Percentiles rank a stretch among this genome's conserved stretches.
Evolutionary conservation across 2,888 invertebrate genomes (phyloP).

Genomic region (Meliscaeva auricollis): DNA sequence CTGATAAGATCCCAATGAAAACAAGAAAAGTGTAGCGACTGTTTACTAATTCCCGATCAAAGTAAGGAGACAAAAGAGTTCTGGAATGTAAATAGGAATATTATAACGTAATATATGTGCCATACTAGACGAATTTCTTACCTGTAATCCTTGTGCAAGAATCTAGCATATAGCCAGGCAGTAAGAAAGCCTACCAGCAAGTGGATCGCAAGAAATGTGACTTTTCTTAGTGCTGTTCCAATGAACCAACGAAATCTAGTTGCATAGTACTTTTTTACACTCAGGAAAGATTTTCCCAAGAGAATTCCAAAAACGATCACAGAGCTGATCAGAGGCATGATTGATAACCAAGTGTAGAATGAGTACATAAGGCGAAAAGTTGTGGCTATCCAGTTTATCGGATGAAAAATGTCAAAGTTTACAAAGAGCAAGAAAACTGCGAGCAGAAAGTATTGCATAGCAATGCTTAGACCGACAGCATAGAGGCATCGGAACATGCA

Average conservation of each 20-base stretch:
- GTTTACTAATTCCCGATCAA: slow-evolving; percentile 85
- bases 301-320: slow-evolving; percentile 90
- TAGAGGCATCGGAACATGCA: slow-evolving; percentile 81
- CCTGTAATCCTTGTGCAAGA: slow-evolving; percentile 87
- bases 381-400: slow-evolving; percentile 87
- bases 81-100: slow-evolving; percentile 2
- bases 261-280: slow-evolving; percentile 86
- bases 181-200: slow-evolving; percentile 88
- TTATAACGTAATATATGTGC: too few relatives aligned
- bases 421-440: slow-evolving; percentile 85
- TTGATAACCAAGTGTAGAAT: slow-evolving; percentile 87
- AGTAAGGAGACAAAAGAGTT: slow-evolving; percentile 56
- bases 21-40: slow-evolving; percentile 89
- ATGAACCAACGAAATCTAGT: slow-evolving; percentile 89
- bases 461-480: slow-evolving; percentile 87
- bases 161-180: slow-evolving; percentile 88
- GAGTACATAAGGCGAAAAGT: slow-evolving; percentile 86
- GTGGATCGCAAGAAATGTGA: slow-evolving; percentile 85
- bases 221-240: slow-evolving; percentile 87
- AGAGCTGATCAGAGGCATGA: slow-evolving; percentile 87
- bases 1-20: slow-evolving; percentile 89
- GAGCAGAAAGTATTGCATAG: slow-evolving; percentile 85
- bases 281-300: slow-evolving; percentile 89
- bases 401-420: slow-evolving; percentile 88
- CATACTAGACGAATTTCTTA: slow-evolving; percentile 78